Conservation (phyloP, 2,888 invertebrate genomes). For the Synergus itoensis region DNA sequence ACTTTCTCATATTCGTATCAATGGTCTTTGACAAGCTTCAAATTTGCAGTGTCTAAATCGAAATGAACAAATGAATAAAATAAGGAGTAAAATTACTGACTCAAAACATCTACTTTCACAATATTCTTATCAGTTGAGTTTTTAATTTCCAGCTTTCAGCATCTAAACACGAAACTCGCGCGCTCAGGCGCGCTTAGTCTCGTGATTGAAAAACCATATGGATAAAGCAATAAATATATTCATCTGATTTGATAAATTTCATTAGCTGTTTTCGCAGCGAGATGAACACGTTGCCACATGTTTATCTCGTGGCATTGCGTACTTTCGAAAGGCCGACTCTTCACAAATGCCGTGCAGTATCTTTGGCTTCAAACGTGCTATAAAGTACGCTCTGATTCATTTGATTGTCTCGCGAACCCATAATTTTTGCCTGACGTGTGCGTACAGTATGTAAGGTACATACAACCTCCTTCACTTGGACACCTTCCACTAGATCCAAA, state of each 20-base stretch:
- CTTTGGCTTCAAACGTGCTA: slow-evolving; percentile 48
- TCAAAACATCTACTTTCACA: not conserved
- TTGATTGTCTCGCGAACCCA: slow-evolving; percentile 55
- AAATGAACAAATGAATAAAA: no score
- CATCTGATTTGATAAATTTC: not conserved
- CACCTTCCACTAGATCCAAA: slow-evolving; percentile 48
- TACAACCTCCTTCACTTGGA: slow-evolving; percentile 40
- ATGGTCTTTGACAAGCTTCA: not conserved
- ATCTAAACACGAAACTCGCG: no score
- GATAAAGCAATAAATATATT: not conserved
- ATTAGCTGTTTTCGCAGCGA: not conserved
- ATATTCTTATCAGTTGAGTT: no score
- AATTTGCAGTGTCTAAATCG: no score
- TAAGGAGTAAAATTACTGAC: no score
- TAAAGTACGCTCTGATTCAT: slow-evolving; percentile 59
- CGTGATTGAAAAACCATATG: no score
- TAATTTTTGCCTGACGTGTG: slow-evolving; percentile 53
- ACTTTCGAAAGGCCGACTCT: slow-evolving; percentile 53
- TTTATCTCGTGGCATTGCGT: slow-evolving; percentile 19
- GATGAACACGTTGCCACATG: slow-evolving; percentile 16
- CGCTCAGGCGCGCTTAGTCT: no score
- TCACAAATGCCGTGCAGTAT: slow-evolving; percentile 43
- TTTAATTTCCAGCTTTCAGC: no score
- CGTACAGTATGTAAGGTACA: slow-evolving; percentile 10
- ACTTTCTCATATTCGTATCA: not conserved